phyloP scores from a whole-genome alignment of 2,113 vertebrate genomes.

The Brevimyrus niger region DNA sequence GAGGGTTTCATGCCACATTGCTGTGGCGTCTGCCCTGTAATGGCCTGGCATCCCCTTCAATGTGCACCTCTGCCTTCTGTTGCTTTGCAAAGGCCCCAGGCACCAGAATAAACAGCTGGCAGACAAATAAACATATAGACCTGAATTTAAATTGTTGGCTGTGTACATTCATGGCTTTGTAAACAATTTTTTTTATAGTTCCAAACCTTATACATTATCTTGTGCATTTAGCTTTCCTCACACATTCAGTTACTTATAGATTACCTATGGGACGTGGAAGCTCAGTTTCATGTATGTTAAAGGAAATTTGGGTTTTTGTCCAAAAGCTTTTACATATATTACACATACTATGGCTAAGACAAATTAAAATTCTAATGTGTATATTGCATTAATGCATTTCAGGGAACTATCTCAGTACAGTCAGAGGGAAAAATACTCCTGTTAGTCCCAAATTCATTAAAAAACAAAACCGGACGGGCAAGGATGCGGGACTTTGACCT shows the following conservation, averaged over 20 bases:
- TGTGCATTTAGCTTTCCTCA: neutral
- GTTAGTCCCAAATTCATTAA: neutral
- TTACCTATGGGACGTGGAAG: neutral
- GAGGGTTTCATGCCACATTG: neutral
- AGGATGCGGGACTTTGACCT: neutral
- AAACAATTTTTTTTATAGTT: neutral
- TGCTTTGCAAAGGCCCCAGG: neutral
- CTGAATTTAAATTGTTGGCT: neutral
- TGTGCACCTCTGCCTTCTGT: neutral
- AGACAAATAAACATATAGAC: neutral
- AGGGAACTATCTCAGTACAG: neutral
- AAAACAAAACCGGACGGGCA: neutral
- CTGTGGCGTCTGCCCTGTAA: neutral
- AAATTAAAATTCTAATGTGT: neutral
- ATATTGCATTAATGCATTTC: neutral
- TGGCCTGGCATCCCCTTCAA: neutral
- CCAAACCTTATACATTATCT: neutral
- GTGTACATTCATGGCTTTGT: neutral
- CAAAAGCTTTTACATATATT: neutral
- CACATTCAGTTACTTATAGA: neutral
- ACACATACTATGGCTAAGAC: neutral
- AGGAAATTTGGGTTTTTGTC: neutral
- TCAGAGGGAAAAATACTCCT: neutral
- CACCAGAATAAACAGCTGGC: neutral
- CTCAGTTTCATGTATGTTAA: neutral